phyloP scores from a whole-genome alignment of 2,797 vertebrate genomes.

The Tangara arthus region DNA sequence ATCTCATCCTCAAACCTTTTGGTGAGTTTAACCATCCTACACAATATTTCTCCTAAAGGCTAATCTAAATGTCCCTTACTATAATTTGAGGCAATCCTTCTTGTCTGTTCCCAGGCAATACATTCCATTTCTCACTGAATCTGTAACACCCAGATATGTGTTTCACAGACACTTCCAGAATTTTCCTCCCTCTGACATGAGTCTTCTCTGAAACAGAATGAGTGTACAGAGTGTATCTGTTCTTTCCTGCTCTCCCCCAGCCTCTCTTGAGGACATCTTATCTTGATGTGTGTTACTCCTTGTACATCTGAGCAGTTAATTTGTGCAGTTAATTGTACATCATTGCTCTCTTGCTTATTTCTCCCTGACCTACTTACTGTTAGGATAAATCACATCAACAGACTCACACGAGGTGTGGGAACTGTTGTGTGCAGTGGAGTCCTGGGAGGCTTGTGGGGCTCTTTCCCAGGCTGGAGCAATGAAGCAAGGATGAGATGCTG shows the following conservation, averaged over 20 bases:
- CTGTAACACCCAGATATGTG: neutral
- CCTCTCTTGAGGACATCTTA: neutral
- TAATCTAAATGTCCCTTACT: neutral
- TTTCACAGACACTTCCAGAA: neutral
- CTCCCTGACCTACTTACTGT: neutral
- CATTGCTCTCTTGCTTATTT: neutral
- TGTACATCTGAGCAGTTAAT: neutral
- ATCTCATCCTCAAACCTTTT: neutral
- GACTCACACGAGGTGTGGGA: neutral
- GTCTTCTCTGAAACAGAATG: neutral
- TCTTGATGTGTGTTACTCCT: neutral
- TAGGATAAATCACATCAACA: neutral
- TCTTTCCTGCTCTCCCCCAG: neutral
- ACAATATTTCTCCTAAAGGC: neutral
- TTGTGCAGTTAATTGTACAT: neutral
- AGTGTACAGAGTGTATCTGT: neutral
- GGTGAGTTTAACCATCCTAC: neutral
- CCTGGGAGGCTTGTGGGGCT: neutral
- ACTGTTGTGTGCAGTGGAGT: fast-evolving
- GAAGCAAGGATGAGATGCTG: neutral
- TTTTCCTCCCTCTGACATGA: neutral
- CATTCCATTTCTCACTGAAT: neutral
- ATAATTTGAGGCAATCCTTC: neutral
- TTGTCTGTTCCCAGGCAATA: neutral
- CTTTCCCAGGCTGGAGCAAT: neutral